These are phyloP conservation scores for Dyspetes luteomarginatus DNA, from an alignment of 2,888 invertebrate species.

Conservation along the genomic window DNA sequence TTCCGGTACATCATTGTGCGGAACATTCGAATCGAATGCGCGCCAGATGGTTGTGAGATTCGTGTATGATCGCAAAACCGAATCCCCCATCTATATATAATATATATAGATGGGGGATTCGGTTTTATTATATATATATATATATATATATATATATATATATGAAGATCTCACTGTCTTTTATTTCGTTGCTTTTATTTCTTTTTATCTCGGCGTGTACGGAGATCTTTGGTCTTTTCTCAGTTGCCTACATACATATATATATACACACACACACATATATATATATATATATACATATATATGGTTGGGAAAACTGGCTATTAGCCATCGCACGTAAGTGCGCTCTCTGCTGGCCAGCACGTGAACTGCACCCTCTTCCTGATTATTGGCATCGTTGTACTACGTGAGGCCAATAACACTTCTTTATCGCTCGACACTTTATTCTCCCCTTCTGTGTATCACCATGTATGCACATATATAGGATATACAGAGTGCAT, in stretches of 20 bases:
- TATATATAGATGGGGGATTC: no score
- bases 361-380: constrained; percentile 30
- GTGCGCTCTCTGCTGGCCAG: constrained; percentile 32
- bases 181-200: constrained; percentile 11
- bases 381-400: constrained; percentile 48
- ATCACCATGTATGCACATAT: background rate
- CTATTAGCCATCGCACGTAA: constrained; percentile 61
- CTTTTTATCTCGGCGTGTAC: background rate
- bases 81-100: no score
- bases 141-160: no score
- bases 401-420: constrained; percentile 60
- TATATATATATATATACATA: background rate
- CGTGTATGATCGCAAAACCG: constrained; percentile 41
- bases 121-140: no score
- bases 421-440: constrained; percentile 50
- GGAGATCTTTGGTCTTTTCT: background rate
- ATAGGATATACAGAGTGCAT: constrained; percentile 3
- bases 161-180: background rate
- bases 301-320: constrained; percentile 41
- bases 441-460: constrained; percentile 7
- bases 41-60: constrained; percentile 62
- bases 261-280: constrained; percentile 21
- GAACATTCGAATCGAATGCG: constrained; percentile 35
- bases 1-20: constrained; percentile 35
- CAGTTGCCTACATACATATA: background rate